Conservation (phyloP, 1,140 invertebrate genomes). For the Archivesica marissinica region DNA sequence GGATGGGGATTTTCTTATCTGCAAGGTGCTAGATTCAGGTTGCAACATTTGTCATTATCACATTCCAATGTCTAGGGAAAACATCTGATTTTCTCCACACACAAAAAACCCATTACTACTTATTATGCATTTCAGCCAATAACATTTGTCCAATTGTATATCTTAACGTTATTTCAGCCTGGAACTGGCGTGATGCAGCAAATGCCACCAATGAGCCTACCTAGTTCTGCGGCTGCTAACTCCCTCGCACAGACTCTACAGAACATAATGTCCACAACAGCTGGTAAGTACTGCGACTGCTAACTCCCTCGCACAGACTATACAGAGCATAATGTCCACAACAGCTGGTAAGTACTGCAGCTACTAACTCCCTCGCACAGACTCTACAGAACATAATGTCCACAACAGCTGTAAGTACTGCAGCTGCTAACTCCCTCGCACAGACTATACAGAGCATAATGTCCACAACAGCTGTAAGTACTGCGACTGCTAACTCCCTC, state of each 20-base stretch:
- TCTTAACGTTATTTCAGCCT: conserved; percentile 23
- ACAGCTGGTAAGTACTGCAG: conserved; percentile 51
- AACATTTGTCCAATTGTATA: too few species aligned
- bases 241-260: conserved; percentile 67
- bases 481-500: too few species aligned
- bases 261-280: conserved; percentile 67
- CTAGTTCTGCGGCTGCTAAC: conserved; percentile 34
- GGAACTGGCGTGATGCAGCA: neutral
- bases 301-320: conserved; percentile 62
- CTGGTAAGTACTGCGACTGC: conserved; percentile 42
- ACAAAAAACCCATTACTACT: too few species aligned
- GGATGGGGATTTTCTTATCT: too few species aligned
- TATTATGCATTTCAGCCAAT: too few species aligned
- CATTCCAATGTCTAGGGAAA: too few species aligned
- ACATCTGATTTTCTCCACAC: too few species aligned
- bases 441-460: conserved; percentile 69
- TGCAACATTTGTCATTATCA: too few species aligned
- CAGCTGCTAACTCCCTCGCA: conserved; percentile 55
- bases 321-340: conserved; percentile 68
- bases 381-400: conserved; percentile 69
- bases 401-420: conserved; percentile 55
- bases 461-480: conserved; percentile 63
- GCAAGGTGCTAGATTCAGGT: too few species aligned
- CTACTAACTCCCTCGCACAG: conserved; percentile 58
- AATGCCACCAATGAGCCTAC: conserved; percentile 38